phyloP scores from a whole-genome alignment of 2,797 vertebrate genomes.

The Sitta carolinensis region DNA sequence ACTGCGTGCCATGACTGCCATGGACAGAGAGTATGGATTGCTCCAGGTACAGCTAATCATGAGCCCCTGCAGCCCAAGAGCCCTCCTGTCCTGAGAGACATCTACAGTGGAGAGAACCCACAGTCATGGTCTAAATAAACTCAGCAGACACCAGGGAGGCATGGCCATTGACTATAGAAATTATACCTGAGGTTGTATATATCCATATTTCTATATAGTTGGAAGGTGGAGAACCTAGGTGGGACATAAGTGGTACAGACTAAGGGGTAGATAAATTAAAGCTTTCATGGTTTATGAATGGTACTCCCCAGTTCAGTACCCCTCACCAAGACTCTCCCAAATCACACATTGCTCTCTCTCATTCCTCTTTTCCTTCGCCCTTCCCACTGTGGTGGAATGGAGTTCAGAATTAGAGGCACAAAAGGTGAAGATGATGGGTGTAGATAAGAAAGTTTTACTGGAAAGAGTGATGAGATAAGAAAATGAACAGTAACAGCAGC shows the following conservation, averaged over 20 bases:
- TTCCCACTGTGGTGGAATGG: not conserved
- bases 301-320: not conserved
- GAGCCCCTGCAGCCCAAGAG: not conserved
- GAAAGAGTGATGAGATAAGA: not conserved
- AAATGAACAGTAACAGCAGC: not conserved
- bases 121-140: not conserved
- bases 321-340: too few relatives aligned
- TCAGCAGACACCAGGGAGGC: not conserved
- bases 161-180: accelerated
- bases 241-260: not conserved
- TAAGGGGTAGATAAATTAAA: not conserved
- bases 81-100: not conserved
- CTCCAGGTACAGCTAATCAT: accelerated
- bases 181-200: not conserved
- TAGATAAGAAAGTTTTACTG: not conserved
- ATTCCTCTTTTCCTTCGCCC: not conserved
- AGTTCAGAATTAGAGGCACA: not conserved
- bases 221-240: not conserved
- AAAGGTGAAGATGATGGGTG: not conserved
- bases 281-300: not conserved
- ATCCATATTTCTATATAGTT: not conserved
- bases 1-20: not conserved
- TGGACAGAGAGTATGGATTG: not conserved
- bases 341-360: not conserved
- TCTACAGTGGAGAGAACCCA: not conserved